Conservation (phyloP, 2,888 invertebrate genomes). For the Cryptophagus acutangulus region DNA sequence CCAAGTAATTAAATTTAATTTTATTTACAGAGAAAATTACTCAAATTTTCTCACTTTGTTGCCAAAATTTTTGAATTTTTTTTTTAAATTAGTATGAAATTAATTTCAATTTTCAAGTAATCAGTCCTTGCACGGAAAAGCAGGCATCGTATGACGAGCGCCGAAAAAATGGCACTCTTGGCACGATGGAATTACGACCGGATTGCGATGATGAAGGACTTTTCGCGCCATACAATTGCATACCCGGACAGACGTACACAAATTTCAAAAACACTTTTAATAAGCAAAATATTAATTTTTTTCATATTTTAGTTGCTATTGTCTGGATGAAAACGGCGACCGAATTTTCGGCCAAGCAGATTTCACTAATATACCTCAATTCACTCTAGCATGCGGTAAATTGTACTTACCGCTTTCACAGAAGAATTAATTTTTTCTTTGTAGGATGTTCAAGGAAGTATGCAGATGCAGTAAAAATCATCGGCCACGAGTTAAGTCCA, state of each 20-base stretch:
- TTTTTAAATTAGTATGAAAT: no score
- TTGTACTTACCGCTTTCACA: slow-evolving; percentile 1
- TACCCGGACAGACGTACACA: slow-evolving; percentile 60
- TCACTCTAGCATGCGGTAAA: slow-evolving; percentile 57
- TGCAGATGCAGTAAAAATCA: slow-evolving; percentile 47
- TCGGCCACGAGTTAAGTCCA: slow-evolving; percentile 44
- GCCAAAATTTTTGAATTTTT: not conserved
- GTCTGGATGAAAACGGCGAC: slow-evolving; percentile 56
- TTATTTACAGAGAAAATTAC: not conserved
- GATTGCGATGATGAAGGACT: slow-evolving; percentile 60
- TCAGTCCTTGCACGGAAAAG: slow-evolving; percentile 36
- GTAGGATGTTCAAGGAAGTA: slow-evolving; percentile 58
- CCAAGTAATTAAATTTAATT: slow-evolving; percentile 45
- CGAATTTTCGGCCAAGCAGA: slow-evolving; percentile 64
- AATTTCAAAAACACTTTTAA: slow-evolving; percentile 5
- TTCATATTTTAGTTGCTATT: slow-evolving; percentile 55
- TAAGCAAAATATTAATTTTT: slow-evolving; percentile 5
- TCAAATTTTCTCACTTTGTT: not conserved
- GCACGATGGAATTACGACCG: slow-evolving; percentile 55
- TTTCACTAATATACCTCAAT: slow-evolving; percentile 45
- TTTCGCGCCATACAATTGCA: slow-evolving; percentile 56
- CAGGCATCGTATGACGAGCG: slow-evolving; percentile 51
- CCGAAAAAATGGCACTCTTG: slow-evolving; percentile 49
- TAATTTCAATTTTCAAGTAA: no score
- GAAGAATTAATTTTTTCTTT: slow-evolving; percentile 1